phyloP scores from a whole-genome alignment of 2,113 vertebrate genomes.

The Nannospalax galili region DNA sequence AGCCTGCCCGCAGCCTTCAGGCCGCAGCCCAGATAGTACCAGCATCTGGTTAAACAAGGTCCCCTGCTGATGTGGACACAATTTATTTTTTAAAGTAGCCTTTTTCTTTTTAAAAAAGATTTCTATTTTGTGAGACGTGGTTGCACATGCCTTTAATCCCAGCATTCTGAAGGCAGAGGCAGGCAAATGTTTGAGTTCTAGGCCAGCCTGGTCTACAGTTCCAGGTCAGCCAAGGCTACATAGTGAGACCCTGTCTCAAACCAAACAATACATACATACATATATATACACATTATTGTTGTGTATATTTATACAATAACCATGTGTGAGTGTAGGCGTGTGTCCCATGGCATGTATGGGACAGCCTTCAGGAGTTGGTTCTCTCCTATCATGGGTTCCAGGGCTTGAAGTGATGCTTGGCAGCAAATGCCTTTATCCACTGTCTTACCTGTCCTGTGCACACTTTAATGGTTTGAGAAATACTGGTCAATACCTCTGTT shows the following conservation, averaged over 20 bases:
- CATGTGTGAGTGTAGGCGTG: not conserved
- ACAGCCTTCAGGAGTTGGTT: too few species aligned
- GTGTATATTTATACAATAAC: too few species aligned
- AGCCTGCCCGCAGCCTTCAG: not conserved
- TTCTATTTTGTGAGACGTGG: too few species aligned
- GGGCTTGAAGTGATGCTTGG: not conserved
- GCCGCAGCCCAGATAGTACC: accelerated
- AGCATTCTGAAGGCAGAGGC: too few species aligned
- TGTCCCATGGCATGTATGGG: not conserved
- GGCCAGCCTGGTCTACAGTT: too few species aligned
- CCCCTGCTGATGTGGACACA: too few species aligned
- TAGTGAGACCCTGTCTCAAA: too few species aligned
- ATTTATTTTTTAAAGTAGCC: not conserved
- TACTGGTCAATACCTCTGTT: accelerated
- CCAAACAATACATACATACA: too few species aligned
- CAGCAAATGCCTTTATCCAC: not conserved
- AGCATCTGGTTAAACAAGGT: not conserved
- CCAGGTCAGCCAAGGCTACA: too few species aligned
- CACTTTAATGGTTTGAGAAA: accelerated
- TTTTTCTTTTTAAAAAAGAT: not conserved
- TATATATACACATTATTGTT: too few species aligned
- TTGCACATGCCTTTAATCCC: too few species aligned
- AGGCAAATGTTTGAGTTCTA: too few species aligned
- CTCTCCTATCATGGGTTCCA: not conserved
- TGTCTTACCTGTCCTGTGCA: not conserved